These are phyloP conservation scores for Austrofundulus limnaeus DNA, from an alignment of 2,113 vertebrate genomes.

Conservation along the genomic window DNA sequence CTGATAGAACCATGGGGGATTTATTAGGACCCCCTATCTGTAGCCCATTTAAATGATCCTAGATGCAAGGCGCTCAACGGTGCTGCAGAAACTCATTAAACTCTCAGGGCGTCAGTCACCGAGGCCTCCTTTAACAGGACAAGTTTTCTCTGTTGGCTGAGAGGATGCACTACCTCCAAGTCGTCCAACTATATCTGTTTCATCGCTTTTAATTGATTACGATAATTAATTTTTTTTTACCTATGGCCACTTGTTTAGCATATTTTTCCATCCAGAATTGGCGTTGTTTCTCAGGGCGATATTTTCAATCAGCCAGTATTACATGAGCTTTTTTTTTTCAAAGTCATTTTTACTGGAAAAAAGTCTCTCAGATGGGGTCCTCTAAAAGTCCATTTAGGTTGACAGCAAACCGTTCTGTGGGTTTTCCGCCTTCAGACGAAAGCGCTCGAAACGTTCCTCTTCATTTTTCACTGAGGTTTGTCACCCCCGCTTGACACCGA, in stretches of 20 bases:
- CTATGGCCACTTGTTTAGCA: constrained; percentile 47
- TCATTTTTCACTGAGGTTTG: constrained; percentile 65
- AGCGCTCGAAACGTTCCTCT: constrained; percentile 58
- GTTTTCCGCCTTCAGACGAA: constrained; percentile 53
- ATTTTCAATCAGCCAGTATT: constrained; percentile 3
- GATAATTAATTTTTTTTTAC: constrained; percentile 66
- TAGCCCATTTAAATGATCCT: constrained; percentile 77
- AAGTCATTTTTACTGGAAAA: not conserved
- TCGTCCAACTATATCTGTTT: constrained; percentile 47
- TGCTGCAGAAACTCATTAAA: constrained; percentile 80
- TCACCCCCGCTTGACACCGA: constrained; percentile 70
- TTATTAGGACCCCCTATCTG: constrained; percentile 80
- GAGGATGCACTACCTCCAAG: constrained; percentile 37
- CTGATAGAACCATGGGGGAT: constrained; percentile 77
- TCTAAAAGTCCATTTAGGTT: constrained; percentile 23
- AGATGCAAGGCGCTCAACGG: constrained; percentile 70
- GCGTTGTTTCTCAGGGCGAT: constrained; percentile 9
- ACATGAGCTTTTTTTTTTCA: constrained; percentile 1
- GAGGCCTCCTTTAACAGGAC: constrained; percentile 66
- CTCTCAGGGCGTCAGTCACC: constrained; percentile 71
- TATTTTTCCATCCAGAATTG: constrained; percentile 32
- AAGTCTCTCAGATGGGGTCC: not conserved
- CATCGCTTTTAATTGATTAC: constrained; percentile 60
- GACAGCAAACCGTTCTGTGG: constrained; percentile 34
- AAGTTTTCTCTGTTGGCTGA: constrained; percentile 60